Percentiles rank a stretch among this genome's conserved stretches.
phyloP scores from a whole-genome alignment of 2,797 vertebrate genomes.

The Phaenicophaeus curvirostris region DNA sequence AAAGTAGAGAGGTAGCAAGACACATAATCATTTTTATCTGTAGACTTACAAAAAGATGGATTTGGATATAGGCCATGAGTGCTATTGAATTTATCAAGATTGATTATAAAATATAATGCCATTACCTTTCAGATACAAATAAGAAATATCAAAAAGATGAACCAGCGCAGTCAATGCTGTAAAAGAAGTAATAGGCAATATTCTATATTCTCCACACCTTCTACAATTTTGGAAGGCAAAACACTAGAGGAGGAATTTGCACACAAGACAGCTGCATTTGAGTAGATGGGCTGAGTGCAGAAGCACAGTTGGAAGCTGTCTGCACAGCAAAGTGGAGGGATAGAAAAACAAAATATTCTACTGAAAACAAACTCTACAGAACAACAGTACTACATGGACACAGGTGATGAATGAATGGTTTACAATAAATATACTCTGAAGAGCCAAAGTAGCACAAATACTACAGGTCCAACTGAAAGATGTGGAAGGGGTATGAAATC shows the following conservation, averaged over 20 bases:
- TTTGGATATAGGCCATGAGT: background rate
- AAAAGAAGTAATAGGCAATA: background rate
- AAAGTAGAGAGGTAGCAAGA: background rate
- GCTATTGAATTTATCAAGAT: background rate
- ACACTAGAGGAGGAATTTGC: background rate
- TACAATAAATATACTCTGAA: conserved; percentile 8
- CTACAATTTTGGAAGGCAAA: background rate
- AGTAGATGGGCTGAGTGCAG: background rate
- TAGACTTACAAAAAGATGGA: background rate
- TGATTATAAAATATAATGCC: background rate
- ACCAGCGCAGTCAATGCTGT: background rate
- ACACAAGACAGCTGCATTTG: background rate
- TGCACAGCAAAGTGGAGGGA: background rate
- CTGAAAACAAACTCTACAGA: background rate
- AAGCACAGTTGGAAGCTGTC: background rate
- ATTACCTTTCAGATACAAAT: background rate
- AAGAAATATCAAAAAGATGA: background rate
- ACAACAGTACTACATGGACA: background rate
- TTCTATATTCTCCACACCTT: background rate
- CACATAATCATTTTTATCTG: background rate
- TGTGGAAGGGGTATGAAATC: conserved; percentile 30
- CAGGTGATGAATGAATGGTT: background rate
- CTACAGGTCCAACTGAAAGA: background rate
- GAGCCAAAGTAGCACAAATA: background rate
- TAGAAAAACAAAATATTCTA: background rate